Evolutionary conservation across 37 sponge, comb jelly and placozoan genomes (phyloP).

Genomic region (Bolinopsis microptera): DNA sequence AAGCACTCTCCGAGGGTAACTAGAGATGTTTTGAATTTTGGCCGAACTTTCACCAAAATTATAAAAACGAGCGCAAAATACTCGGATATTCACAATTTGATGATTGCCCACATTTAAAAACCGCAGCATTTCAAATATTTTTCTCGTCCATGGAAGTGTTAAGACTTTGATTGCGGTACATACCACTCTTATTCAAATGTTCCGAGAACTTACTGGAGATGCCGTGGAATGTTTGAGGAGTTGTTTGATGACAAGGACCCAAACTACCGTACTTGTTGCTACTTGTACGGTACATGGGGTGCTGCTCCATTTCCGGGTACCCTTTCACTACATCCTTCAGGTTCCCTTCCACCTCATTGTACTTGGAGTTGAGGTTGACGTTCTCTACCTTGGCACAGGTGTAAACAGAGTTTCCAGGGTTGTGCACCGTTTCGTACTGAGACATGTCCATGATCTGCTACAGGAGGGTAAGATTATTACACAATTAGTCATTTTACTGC

Average conservation of each 20-base stretch:
- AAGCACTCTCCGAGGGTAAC: too few relatives aligned
- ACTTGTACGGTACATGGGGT: conserved; percentile 47
- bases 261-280: conserved; percentile 41
- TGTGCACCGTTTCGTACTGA: conserved; percentile 17
- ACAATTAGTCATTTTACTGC: too few relatives aligned
- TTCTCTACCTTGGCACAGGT: conserved; percentile 43
- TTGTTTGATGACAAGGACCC: conserved; percentile 30
- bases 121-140: not conserved
- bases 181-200: conserved; percentile 24
- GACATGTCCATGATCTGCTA: conserved; percentile 36
- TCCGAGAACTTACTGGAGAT: conserved; percentile 61
- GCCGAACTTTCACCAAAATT: too few relatives aligned
- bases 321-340: conserved; percentile 55
- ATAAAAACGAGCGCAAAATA: too few relatives aligned
- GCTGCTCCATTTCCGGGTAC: conserved; percentile 10
- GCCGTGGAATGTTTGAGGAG: conserved; percentile 15
- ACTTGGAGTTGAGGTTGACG: not conserved
- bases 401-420: conserved; percentile 58
- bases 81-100: too few relatives aligned
- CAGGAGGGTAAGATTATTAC: not conserved
- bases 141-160: conserved; percentile 43
- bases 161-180: conserved; percentile 43
- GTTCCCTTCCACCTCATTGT: not conserved
- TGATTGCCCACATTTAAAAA: not conserved
- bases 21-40: too few relatives aligned